These are phyloP conservation scores for Ylistrum balloti DNA, from an alignment of 1,140 invertebrate species.

Conservation along the genomic window DNA sequence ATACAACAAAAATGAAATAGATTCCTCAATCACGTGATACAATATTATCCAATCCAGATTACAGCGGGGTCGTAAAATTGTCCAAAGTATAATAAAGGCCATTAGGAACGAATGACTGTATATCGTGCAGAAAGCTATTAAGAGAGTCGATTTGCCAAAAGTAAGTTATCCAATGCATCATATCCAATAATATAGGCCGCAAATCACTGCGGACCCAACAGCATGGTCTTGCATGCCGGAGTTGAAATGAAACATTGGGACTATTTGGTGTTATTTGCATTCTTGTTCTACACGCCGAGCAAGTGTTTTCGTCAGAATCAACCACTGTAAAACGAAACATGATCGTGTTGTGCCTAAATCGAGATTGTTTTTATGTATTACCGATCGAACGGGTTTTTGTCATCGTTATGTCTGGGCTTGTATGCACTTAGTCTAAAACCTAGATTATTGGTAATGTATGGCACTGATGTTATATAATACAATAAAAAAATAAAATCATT, in stretches of 20 bases:
- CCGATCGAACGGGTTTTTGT: background rate
- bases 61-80: conserved; percentile 16
- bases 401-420: conserved; percentile 14
- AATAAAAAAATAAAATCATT: background rate
- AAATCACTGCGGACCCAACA: background rate
- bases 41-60: conserved; percentile 36
- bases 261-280: background rate
- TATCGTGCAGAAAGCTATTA: conserved; percentile 23
- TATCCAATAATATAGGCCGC: background rate
- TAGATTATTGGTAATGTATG: background rate
- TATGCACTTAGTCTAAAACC: conserved; percentile 15
- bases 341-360: background rate
- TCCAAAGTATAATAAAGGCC: conserved; percentile 38
- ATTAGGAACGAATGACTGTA: conserved; percentile 8
- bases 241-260: conserved; percentile 38
- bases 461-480: background rate
- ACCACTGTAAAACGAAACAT: conserved; percentile 1
- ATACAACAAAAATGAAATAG: conserved; percentile 23
- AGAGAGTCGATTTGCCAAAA: background rate
- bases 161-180: conserved; percentile 29
- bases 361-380: conserved; percentile 34
- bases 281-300: conserved; percentile 19
- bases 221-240: background rate
- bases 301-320: conserved; percentile 26
- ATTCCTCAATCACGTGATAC: conserved; percentile 14